Conservation (phyloP, 2,888 invertebrate species). For the Tanaodytes sp. region DNA sequence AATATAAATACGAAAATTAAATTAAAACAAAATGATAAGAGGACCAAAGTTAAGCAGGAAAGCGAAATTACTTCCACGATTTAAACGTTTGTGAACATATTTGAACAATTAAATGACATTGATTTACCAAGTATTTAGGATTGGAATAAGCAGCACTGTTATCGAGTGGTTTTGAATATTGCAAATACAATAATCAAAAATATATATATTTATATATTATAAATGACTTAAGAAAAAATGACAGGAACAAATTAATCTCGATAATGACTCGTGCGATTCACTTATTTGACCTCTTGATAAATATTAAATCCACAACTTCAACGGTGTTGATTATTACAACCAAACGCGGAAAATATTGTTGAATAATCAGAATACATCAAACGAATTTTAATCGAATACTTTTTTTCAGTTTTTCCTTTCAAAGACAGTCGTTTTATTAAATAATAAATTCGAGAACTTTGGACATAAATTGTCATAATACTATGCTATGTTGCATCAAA, state of each 20-base stretch:
- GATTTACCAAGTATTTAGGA: conserved; percentile 34
- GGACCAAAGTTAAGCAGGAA: no score
- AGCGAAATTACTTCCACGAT: no score
- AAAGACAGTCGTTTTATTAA: no score
- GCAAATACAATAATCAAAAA: conserved; percentile 18
- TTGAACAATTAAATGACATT: conserved; percentile 27
- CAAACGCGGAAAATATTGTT: conserved; percentile 46
- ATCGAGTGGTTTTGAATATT: conserved; percentile 18
- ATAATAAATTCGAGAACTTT: conserved; percentile 14
- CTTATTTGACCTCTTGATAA: conserved; percentile 7
- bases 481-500: conserved; percentile 22
- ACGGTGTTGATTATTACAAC: conserved; percentile 42
- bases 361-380: no score
- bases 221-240: no score
- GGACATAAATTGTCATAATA: conserved; percentile 13
- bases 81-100: conserved; percentile 21
- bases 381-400: no score
- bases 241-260: conserved; percentile 36
- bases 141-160: conserved; percentile 44
- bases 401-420: no score
- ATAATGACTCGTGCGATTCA: conserved; percentile 22
- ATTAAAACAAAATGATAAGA: no score
- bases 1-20: no score
- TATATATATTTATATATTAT: no score
- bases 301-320: conserved; percentile 28